Percentiles rank a stretch among this genome's conserved stretches.
Evolutionary conservation across 2,797 vertebrate genomes (phyloP).

Genomic region (Mus spretus): DNA sequence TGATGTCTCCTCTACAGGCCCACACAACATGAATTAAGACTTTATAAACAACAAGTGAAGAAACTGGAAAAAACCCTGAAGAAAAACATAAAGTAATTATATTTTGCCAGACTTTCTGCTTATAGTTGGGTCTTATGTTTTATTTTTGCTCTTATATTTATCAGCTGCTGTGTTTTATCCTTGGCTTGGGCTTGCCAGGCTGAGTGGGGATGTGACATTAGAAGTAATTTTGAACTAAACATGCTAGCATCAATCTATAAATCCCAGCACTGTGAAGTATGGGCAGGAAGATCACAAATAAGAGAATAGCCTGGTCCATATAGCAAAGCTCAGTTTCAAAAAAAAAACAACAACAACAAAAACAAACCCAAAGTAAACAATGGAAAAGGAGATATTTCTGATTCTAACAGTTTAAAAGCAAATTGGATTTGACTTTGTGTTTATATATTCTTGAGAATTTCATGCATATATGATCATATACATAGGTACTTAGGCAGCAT

Average conservation of each 20-base stretch:
- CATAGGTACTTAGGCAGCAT: not conserved
- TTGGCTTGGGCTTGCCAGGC: constrained; percentile 32
- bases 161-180: not conserved
- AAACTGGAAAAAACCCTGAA: constrained; percentile 90
- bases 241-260: not conserved
- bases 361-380: not conserved
- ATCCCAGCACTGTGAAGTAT: not conserved
- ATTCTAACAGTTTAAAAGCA: constrained; percentile 43
- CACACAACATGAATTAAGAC: constrained; percentile 90
- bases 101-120: constrained; percentile 68
- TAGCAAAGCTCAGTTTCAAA: not conserved
- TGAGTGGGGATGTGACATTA: constrained; percentile 1
- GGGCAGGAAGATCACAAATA: not conserved
- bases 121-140: constrained; percentile 46
- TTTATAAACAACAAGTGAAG: constrained; percentile 92
- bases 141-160: constrained; percentile 32
- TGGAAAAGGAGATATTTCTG: not conserved
- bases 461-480: not conserved
- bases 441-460: not conserved
- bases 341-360: not conserved
- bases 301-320: not conserved
- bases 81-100: constrained; percentile 88
- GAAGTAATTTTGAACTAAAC: not conserved
- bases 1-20: constrained; percentile 87
- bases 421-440: constrained; percentile 13